A percentile compares a stretch with the other conserved stretches of the same genome.
These are phyloP conservation scores for Cephalopterus ornatus DNA, from an alignment of 2,113 vertebrate species.

Conservation along the genomic window DNA sequence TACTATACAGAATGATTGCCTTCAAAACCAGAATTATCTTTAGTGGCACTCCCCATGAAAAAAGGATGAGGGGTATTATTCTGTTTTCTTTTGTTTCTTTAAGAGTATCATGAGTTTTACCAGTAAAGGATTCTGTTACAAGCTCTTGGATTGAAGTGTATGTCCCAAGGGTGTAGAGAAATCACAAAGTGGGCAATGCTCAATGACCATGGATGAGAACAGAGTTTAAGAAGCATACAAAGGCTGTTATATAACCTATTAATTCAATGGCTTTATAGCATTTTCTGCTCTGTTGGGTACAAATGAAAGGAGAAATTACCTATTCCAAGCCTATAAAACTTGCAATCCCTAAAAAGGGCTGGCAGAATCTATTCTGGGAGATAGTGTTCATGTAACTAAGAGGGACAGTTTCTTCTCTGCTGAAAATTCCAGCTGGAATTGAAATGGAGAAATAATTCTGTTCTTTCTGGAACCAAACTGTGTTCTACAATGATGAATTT, in stretches of 20 bases:
- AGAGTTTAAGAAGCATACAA: neutral
- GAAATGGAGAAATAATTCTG: neutral
- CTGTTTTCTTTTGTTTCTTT: neutral
- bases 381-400: neutral
- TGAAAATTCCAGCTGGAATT: slow-evolving; percentile 27
- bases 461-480: neutral
- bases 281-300: slow-evolving; percentile 49
- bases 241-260: slow-evolving; percentile 33
- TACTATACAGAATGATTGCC: neutral
- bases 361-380: slow-evolving; percentile 26
- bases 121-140: neutral
- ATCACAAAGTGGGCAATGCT: neutral
- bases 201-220: neutral
- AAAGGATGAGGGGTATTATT: rapidly evolving
- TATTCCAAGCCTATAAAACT: slow-evolving; percentile 27
- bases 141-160: neutral
- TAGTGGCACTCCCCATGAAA: neutral
- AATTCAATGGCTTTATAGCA: slow-evolving; percentile 5
- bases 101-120: neutral
- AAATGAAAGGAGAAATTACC: slow-evolving; percentile 51
- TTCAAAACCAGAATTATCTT: neutral
- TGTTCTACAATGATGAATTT: neutral
- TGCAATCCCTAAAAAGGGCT: neutral
- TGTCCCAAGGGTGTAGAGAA: neutral
- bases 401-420: neutral